A percentile compares a stretch with the other conserved stretches of the same genome.
Evolutionary conservation across 2,113 vertebrate species (phyloP).

Genomic region (Tyrannus savana): DNA sequence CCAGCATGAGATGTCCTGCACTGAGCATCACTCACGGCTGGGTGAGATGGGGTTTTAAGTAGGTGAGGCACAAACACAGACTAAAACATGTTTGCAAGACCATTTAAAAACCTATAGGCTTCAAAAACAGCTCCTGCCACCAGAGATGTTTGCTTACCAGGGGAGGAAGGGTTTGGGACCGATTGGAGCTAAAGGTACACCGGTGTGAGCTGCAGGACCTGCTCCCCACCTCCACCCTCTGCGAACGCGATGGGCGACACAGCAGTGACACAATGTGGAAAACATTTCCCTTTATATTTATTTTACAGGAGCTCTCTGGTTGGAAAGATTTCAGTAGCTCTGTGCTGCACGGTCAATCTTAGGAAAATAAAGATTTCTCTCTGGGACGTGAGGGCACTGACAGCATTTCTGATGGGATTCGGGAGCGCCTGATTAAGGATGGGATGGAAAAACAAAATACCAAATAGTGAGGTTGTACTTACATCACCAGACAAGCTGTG

Average conservation of each 20-base stretch:
- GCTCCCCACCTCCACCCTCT: fast-evolving
- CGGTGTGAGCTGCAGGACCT: not conserved
- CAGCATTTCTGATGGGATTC: not conserved
- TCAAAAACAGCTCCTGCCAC: not conserved
- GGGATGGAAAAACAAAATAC: not conserved
- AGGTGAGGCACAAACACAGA: not conserved
- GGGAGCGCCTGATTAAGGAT: not conserved
- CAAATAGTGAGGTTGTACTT: not conserved
- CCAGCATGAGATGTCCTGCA: not conserved
- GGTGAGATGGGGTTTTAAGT: not conserved
- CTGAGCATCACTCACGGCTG: fast-evolving
- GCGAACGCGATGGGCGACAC: fast-evolving
- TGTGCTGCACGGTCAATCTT: not conserved
- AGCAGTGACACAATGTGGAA: slow-evolving; percentile 12
- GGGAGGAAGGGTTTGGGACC: not conserved
- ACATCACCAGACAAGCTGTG: not conserved
- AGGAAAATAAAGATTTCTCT: slow-evolving; percentile 21
- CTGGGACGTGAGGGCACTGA: not conserved
- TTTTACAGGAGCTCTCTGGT: not conserved
- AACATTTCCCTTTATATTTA: not conserved
- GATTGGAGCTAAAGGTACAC: not conserved
- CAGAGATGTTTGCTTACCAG: not conserved
- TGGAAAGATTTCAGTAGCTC: slow-evolving; percentile 38
- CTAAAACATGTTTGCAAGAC: not conserved
- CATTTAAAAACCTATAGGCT: not conserved